These are phyloP conservation scores for Hyphantria cunea DNA, from an alignment of 1,140 invertebrate species.

Conservation along the genomic window DNA sequence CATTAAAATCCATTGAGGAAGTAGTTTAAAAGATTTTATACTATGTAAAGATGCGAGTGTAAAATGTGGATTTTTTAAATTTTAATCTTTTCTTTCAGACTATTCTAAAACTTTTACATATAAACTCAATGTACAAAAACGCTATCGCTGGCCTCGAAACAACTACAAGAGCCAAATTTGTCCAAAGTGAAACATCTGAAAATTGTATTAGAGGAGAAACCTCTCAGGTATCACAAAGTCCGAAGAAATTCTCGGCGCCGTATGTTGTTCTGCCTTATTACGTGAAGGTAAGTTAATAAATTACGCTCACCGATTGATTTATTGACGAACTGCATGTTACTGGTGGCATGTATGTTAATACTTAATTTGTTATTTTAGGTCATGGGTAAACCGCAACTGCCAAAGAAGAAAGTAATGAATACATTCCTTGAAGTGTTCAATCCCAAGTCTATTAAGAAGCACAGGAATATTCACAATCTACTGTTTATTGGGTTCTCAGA, in stretches of 20 bases:
- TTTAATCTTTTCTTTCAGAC: neutral
- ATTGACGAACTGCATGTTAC: too few species aligned
- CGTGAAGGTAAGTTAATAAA: neutral
- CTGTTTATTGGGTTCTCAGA: constrained; percentile 59
- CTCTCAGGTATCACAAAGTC: neutral
- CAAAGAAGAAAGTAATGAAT: constrained; percentile 49
- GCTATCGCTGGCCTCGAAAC: neutral
- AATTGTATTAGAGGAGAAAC: neutral
- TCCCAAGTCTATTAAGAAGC: constrained; percentile 57
- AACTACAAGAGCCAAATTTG: neutral
- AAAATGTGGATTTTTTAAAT: too few species aligned
- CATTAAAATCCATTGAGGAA: too few species aligned
- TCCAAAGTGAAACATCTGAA: neutral
- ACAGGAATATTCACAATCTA: constrained; percentile 56
- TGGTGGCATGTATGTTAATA: too few species aligned
- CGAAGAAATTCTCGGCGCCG: neutral
- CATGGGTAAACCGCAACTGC: constrained; percentile 49
- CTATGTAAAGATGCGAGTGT: too few species aligned
- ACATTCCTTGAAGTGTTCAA: constrained; percentile 56
- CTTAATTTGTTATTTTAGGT: constrained; percentile 58
- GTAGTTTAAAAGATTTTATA: too few species aligned
- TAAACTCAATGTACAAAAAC: neutral
- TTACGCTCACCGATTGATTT: too few species aligned
- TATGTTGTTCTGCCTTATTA: neutral
- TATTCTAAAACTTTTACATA: constrained; percentile 1